Base-by-base conservation (phyloP, 2,113 vertebrate genomes). In the Scartelaos histophorus region DNA sequence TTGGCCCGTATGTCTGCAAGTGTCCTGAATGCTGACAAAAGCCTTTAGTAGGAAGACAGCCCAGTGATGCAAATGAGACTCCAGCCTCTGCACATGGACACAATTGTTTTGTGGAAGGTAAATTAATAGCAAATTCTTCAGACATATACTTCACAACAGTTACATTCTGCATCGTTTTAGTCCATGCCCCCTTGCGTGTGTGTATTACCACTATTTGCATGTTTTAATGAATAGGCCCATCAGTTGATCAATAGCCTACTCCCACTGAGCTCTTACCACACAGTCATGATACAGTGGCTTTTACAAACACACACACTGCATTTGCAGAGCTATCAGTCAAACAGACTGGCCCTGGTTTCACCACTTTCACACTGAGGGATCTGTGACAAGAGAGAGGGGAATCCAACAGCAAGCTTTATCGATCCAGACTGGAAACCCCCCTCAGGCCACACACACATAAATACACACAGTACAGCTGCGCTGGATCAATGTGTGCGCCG, bases 401-500 rank as follows among this genome's bases (percentile, higher is more conserved):
- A 92, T 90, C 91, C 91, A 86, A 87, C 90, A 91, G 88, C 88
- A 89, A 88, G 87, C 89, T 91, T 83, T 85, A 94, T 94, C 91
- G 87, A 94, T 94, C 89, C 82, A 84, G 85, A 90, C 88, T 92
- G 90, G 90, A 91, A 93, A 94, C 88, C 88, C 89, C 91, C 90
- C 90, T 91, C 82, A 78, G 83, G 87, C 89, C 78, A 87, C 78
- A 82, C 82, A 78, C 51, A 65, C 67, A 77, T 73, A 81, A 68
- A 70, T 66, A 74, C 73, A 68, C 69, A 69, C 76, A 69, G 73
- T 76, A 81, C 80, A 87, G 86, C 85, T 86, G 85, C 76, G 78
- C 80, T 81, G 84, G 85, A 92, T 92, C 91, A 92, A 90, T 92
- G 89, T 78, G 73, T 76, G 76, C 83, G 88, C 78, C 85, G 19